A percentile compares a stretch with the other conserved stretches of the same genome.
Conservation (phyloP, 2,797 vertebrate species). For the Tokudaia tokunoshimensis region DNA sequence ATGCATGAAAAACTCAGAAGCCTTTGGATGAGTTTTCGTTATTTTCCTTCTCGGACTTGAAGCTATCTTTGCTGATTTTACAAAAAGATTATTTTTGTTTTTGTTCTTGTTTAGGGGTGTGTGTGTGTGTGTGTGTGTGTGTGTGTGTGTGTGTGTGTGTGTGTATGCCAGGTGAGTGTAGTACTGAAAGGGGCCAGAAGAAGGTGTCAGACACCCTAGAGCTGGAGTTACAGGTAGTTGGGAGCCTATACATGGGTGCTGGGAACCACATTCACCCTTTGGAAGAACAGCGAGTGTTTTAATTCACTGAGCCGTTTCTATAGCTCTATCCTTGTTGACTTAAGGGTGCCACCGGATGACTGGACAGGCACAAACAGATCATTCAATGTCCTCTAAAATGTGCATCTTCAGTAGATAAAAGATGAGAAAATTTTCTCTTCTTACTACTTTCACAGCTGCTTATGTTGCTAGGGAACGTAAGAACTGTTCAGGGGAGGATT, state of each 20-base stretch:
- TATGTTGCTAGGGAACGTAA: conserved; percentile 19
- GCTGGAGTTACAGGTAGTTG: neutral
- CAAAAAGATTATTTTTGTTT: neutral
- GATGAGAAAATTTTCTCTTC: neutral
- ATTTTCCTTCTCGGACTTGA: conserved; percentile 33
- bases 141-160: neutral
- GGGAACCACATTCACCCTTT: neutral
- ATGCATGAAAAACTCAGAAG: neutral
- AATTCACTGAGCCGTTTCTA: neutral
- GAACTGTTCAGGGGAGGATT: conserved; percentile 33
- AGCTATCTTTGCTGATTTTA: neutral
- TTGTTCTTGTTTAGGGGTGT: neutral
- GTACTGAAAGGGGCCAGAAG: neutral
- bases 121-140: neutral
- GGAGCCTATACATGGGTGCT: neutral
- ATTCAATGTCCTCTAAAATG: neutral
- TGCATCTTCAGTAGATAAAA: neutral
- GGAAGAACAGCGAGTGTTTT: neutral
- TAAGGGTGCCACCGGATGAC: neutral
- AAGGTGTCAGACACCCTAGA: neutral
- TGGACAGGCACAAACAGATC: neutral
- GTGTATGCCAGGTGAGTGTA: neutral
- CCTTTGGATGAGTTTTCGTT: neutral
- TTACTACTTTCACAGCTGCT: neutral
- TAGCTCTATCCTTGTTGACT: neutral